Conservation (phyloP, 2,888 invertebrate genomes). For the Drosophila melanosoma region DNA sequence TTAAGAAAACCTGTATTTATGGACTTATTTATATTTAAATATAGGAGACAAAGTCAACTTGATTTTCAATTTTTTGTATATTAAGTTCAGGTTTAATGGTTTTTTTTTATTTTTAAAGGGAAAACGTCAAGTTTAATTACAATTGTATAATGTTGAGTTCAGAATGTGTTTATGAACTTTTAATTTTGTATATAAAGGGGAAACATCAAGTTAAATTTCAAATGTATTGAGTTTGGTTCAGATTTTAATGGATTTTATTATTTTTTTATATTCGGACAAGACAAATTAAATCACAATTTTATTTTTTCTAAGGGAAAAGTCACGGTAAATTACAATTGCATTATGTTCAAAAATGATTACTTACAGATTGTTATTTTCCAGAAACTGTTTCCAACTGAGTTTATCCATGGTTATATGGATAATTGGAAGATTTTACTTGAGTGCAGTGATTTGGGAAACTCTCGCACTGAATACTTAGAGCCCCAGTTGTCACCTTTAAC, state of each 20-base stretch:
- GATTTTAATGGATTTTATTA: too few relatives aligned
- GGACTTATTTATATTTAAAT: neutral
- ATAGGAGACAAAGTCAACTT: neutral
- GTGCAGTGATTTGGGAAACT: neutral
- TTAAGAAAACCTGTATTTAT: neutral
- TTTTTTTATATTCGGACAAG: too few relatives aligned
- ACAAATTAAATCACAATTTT: neutral
- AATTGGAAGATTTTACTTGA: neutral
- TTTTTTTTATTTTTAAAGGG: too few relatives aligned
- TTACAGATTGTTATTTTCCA: constrained; percentile 74
- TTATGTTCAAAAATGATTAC: constrained; percentile 25
- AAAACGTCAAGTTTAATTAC: neutral
- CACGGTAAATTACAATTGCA: neutral
- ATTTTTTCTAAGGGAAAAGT: neutral
- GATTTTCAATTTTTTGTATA: neutral
- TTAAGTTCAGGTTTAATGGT: neutral
- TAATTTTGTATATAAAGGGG: neutral
- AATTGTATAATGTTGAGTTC: neutral
- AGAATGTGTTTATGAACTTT: neutral
- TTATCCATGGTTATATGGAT: constrained; percentile 43
- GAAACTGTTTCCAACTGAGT: constrained; percentile 59
- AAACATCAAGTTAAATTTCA: neutral
- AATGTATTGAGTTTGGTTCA: too few relatives aligned
- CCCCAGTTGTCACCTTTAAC: constrained; percentile 28
- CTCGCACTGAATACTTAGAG: neutral